Evolutionary conservation across 2,888 invertebrate genomes (phyloP).

Genomic region (Cephus spinipes): DNA sequence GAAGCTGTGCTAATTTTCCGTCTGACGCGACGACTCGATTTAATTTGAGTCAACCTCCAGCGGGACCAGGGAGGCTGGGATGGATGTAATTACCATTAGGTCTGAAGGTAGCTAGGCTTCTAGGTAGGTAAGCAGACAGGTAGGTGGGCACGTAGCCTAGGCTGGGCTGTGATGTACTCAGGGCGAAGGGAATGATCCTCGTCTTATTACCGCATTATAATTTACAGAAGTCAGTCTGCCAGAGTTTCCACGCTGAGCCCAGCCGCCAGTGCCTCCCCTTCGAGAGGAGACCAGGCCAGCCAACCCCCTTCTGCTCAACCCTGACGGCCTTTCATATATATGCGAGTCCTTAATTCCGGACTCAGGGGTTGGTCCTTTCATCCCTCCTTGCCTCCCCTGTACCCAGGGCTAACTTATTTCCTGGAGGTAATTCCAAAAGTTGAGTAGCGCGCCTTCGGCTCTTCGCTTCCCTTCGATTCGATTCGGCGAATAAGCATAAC

Average conservation of each 20-base stretch:
- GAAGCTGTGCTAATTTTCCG: constrained; percentile 20
- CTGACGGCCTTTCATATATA: background rate
- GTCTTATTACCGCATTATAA: constrained; percentile 23
- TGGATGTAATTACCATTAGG: constrained; percentile 31
- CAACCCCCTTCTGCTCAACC: background rate
- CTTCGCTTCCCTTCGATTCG: background rate
- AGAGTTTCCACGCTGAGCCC: constrained; percentile 12
- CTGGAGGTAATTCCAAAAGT: constrained; percentile 7
- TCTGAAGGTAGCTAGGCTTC: constrained; percentile 1
- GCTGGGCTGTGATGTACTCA: background rate
- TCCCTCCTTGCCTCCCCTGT: background rate
- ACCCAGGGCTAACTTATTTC: constrained; percentile 11
- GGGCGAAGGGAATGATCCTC: constrained; percentile 17
- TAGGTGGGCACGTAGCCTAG: background rate
- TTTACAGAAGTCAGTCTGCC: constrained; percentile 18
- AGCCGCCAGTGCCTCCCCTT: background rate
- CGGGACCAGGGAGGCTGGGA: constrained; percentile 5
- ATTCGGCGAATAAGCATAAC: background rate
- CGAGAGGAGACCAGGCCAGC: background rate
- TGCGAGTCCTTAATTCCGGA: background rate
- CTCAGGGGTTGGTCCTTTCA: background rate
- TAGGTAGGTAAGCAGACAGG: background rate
- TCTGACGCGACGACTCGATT: constrained; percentile 29
- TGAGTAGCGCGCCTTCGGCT: background rate
- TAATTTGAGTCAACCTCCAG: constrained; percentile 16